Conservation (phyloP, 1,140 invertebrate genomes). For the Tetranychus urticae region DNA sequence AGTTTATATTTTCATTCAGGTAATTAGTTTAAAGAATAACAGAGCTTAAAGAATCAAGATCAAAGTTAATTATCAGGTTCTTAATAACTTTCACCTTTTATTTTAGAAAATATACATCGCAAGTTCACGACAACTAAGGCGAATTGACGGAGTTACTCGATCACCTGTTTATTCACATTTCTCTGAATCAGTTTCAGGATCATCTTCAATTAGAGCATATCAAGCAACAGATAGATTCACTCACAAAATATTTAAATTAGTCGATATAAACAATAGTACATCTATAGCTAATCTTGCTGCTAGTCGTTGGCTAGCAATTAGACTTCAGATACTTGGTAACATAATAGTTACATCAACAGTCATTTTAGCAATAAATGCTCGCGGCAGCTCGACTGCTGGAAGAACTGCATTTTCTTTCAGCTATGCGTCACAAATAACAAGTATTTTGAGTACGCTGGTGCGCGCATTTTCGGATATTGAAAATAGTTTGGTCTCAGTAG, state of each 20-base stretch:
- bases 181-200: constrained; percentile 28
- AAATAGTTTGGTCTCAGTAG: too few relatives aligned
- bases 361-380: constrained; percentile 41
- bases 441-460: too few relatives aligned
- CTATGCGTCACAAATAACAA: constrained; percentile 14
- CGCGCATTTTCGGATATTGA: too few relatives aligned
- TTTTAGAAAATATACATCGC: constrained; percentile 8
- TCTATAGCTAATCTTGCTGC: not conserved
- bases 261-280: not conserved
- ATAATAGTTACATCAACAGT: constrained; percentile 31
- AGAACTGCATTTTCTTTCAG: constrained; percentile 48
- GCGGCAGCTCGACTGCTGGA: constrained; percentile 62
- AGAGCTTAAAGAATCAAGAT: too few relatives aligned
- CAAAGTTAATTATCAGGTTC: not conserved
- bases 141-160: constrained; percentile 12
- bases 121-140: too few relatives aligned
- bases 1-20: constrained; percentile 64
- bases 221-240: constrained; percentile 15
- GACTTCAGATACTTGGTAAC: not conserved
- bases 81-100: constrained; percentile 19
- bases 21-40: constrained; percentile 11
- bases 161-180: constrained; percentile 32
- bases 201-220: constrained; percentile 31
- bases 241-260: not conserved
- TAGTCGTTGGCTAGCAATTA: not conserved